Conservation (phyloP, 2,888 invertebrate species). For the Cacoxenus indagator region DNA sequence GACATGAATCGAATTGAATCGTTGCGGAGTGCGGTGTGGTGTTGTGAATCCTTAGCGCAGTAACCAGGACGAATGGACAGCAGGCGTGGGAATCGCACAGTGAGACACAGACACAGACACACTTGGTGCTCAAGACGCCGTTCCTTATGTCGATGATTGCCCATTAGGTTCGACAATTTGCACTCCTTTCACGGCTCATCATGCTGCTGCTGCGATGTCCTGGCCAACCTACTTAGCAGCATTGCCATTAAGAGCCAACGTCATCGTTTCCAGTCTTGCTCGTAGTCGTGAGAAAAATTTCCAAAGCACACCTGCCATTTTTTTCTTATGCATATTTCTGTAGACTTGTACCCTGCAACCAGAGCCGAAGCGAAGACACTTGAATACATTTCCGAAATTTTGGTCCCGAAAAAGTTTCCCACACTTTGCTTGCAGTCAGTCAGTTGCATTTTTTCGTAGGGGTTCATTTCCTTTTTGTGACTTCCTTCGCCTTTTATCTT, state of each 20-base stretch:
- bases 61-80: conserved; percentile 45
- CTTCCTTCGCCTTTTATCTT: conserved; percentile 25
- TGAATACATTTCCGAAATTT: conserved; percentile 60
- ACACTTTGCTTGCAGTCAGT: conserved; percentile 56
- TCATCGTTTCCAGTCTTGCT: background rate
- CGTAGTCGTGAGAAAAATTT: conserved; percentile 65
- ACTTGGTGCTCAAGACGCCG: background rate
- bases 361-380: conserved; percentile 39
- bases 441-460: conserved; percentile 57
- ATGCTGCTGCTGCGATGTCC: conserved; percentile 11
- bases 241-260: background rate
- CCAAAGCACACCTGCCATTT: conserved; percentile 69
- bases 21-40: background rate
- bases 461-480: conserved; percentile 47
- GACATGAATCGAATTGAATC: background rate
- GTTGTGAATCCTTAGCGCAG: conserved; percentile 23
- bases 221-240: conserved; percentile 9
- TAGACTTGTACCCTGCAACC: conserved; percentile 22
- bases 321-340: conserved; percentile 53
- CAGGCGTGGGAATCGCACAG: conserved; percentile 27
- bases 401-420: conserved; percentile 65
- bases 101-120: conserved; percentile 4
- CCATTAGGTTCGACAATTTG: conserved; percentile 60
- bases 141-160: conserved; percentile 50
- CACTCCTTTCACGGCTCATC: conserved; percentile 53